Evolutionary conservation across 2,797 vertebrate genomes (phyloP), one percentile per base, ranked within the genome.

Genomic region (Periparus ater): DNA sequence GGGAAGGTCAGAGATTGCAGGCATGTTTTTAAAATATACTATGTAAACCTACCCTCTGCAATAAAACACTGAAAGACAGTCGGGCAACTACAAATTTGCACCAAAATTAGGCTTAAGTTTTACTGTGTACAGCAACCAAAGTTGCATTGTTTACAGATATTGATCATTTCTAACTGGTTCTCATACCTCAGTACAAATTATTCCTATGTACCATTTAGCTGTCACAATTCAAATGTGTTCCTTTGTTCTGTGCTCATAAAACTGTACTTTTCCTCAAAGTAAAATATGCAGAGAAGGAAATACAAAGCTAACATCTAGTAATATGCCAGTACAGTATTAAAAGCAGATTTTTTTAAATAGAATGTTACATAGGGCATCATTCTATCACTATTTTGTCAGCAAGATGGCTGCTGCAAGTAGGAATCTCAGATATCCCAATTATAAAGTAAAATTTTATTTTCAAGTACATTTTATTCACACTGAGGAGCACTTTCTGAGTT

Each of bases 401-500:
- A 93, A 91, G 47, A 62, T 81, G 73, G 40, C 51, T 91, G n/a
- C 57, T n/a, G 66, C 11, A 84, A 89, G 9, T 25, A 82, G 19
- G 17, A 81, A n/a, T 65, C 22, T 80, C 62, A 83, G 50, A 51
- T 87, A 91, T 29, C 5, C 29, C 54, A 92, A 88, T 91, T 93
- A 88, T 48, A 87, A 91, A 74, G 68, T 85, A 93, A 94, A 72
- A 87, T 79, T 92, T 91, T 89, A 61, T 80, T 91, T 96, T 89
- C 65, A 74, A 68, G 76, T 74, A 58, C 8, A 34, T 80, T 95
- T 91, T 89, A 78, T 92, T 94, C 78, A 94, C 21, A 30, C 54
- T 25, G 26, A 91, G 75, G 32, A 92, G 26, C 36, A 77, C 61
- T 92, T 92, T 73, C 51, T 44, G 40, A 75, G 57, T 93, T 95